Conservation (phyloP, 1,140 invertebrate species). For the Saxidomus purpurata region DNA sequence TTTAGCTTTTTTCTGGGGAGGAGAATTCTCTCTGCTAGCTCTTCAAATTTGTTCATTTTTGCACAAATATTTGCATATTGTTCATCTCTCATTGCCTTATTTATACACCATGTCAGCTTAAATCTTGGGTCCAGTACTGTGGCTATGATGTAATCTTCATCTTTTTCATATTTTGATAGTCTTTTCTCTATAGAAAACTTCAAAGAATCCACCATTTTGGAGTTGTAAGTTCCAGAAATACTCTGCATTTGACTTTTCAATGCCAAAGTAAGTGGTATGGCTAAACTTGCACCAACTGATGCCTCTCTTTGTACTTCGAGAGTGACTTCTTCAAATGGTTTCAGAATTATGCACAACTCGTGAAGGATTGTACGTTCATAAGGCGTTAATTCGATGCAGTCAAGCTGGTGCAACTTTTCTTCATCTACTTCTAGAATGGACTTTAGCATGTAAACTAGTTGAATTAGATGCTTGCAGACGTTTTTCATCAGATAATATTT, state of each 20-base stretch:
- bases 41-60: not conserved
- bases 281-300: not conserved
- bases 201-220: not conserved
- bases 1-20: slow-evolving; percentile 15
- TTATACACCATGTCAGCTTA: not conserved
- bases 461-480: too few species aligned
- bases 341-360: not conserved
- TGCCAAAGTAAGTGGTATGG: not conserved
- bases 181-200: not conserved
- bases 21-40: not conserved
- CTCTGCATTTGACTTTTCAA: not conserved
- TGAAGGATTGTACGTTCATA: not conserved
- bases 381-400: not conserved
- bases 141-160: not conserved
- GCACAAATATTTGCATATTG: not conserved
- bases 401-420: not conserved
- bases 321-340: not conserved
- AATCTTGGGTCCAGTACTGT: not conserved
- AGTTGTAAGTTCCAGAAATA: not conserved
- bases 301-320: not conserved
- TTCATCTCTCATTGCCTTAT: not conserved
- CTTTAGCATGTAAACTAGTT: too few species aligned
- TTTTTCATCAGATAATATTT: not conserved
- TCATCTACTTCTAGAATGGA: too few species aligned
- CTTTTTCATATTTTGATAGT: not conserved